Evolutionary conservation across 2,888 invertebrate genomes (phyloP), one percentile per base, ranked within the genome.

Genomic region (Protophormia terraenovae): DNA sequence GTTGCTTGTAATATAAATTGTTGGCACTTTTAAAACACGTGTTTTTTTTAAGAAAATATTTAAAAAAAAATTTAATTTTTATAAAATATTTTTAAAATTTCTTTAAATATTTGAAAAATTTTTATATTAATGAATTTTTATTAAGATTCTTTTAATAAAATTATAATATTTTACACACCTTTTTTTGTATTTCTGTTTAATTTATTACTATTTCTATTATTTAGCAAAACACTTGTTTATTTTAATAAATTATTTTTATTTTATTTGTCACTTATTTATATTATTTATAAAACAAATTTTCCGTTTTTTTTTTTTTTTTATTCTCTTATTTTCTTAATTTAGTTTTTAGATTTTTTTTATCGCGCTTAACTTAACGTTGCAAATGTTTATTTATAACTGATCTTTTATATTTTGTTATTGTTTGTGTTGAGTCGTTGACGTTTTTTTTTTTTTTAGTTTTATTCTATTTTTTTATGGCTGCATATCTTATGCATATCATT

Each of bases 361-460:
- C 58, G 77, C 53, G 3, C 60, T 77, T n/a, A n/a, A 50, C 71
- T 81, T 75, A 64, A 75, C 75, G 47, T 75, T 60, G 66, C 85
- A 41, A 85, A 79, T 58, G 85, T 85, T 82, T 85, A 71, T 82
- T 85, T 75, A 79, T 77, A 75, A 85, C 85, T 85, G 85, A 85
- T 82, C 78, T 69, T 77, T 41, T 62, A n/a, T 72, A 27, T 7
- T 41, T 69, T 55, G 45, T 69, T 62, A 12, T 64, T 62, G 32
- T 50, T 45, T 79, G n/a, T 69, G 41, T 75, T 75, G 64, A 64
- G 53, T 24, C 58, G 60, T 45, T 62, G n/a, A n/a, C n/a, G n/a
- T 53, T 62, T 19, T 55, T 53, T 38, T 35, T 50, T 7, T 24
- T 32, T 60, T 71, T 66, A 53, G 45, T 22, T 3, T 58, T 71